phyloP scores from a whole-genome alignment of 2,888 invertebrate genomes.

The Lobophora halterata region DNA sequence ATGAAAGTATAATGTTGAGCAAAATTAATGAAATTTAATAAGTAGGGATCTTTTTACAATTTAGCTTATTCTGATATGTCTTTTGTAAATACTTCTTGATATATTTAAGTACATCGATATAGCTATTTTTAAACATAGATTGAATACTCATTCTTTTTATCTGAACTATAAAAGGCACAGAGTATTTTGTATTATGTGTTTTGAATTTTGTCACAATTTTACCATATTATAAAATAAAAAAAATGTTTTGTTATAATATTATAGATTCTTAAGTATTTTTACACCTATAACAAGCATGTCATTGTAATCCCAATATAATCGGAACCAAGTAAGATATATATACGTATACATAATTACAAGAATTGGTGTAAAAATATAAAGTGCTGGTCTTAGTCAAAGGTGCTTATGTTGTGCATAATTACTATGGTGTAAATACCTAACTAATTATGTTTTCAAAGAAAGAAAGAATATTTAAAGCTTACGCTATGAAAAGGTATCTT shows the following conservation, averaged over 20 bases:
- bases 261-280: constrained; percentile 28
- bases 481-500: no score
- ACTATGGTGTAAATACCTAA: no score
- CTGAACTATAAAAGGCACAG: constrained; percentile 9
- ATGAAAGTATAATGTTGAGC: no score
- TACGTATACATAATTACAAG: no score
- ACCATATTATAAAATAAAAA: constrained; percentile 32
- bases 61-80: constrained; percentile 4
- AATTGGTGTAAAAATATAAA: background rate
- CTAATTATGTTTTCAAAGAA: no score
- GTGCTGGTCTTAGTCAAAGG: constrained; percentile 7
- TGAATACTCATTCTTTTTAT: constrained; percentile 29
- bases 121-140: background rate
- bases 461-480: no score
- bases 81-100: constrained; percentile 13
- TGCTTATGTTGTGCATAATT: constrained; percentile 4
- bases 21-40: background rate
- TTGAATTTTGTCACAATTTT: constrained; percentile 45
- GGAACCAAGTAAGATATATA: no score
- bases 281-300: background rate
- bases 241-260: no score
- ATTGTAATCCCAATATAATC: background rate
- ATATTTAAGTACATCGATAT: constrained; percentile 18
- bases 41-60: background rate
- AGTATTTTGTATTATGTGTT: constrained; percentile 40